Conservation (phyloP, 92 coral and sea anemone genomes). For the Zoanthus sociatus region DNA sequence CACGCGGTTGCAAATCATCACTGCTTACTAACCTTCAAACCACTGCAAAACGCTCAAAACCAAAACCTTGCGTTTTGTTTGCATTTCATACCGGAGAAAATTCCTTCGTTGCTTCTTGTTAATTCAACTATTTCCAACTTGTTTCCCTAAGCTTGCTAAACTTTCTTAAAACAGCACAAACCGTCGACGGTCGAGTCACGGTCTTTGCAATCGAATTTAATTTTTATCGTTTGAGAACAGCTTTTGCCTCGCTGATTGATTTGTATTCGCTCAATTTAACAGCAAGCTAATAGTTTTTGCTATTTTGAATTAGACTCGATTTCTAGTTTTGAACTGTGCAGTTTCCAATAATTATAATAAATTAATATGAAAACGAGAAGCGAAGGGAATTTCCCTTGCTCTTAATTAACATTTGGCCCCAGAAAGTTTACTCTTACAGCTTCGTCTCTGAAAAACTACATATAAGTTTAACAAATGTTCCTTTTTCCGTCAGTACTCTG, state of each 20-base stretch:
- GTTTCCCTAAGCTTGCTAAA: not conserved
- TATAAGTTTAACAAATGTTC: too few species aligned
- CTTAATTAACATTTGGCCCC: not conserved
- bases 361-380: not conserved
- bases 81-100: not conserved
- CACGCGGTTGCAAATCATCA: too few species aligned
- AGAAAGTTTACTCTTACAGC: not conserved
- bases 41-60: too few species aligned
- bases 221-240: not conserved
- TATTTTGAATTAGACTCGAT: not conserved
- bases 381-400: conserved; percentile 2
- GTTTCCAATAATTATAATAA: not conserved
- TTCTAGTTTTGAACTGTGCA: not conserved
- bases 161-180: not conserved
- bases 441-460: not conserved
- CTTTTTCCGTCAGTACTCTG: too few species aligned
- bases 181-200: not conserved
- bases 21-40: too few species aligned
- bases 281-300: not conserved
- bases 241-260: not conserved
- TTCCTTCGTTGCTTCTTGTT: not conserved
- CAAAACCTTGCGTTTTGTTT: too few species aligned
- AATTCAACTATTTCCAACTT: not conserved
- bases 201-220: not conserved
- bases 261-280: not conserved